These are phyloP conservation scores for Scomber colias DNA, from an alignment of 2,113 vertebrate genomes.

Conservation along the genomic window DNA sequence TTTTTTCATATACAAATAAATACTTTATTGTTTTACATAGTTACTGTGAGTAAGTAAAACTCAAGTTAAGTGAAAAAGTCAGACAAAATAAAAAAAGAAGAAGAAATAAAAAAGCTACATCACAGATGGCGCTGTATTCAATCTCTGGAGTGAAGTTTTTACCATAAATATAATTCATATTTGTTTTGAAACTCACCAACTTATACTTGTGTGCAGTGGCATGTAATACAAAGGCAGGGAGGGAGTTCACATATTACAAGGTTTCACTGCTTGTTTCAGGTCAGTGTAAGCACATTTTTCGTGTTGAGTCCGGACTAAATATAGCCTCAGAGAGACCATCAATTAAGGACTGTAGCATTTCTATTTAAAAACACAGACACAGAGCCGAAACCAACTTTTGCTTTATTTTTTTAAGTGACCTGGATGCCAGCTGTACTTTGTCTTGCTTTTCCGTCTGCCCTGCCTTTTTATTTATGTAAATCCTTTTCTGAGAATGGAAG, in stretches of 20 bases:
- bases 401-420: slow-evolving; percentile 19
- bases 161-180: background rate
- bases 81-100: background rate
- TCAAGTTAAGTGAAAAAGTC: too few relatives aligned
- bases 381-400: slow-evolving; percentile 4
- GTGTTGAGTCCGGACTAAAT: slow-evolving; percentile 66
- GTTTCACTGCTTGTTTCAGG: slow-evolving; percentile 39
- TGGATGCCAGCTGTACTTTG: slow-evolving; percentile 4
- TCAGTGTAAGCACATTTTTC: slow-evolving; percentile 47
- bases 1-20: too few relatives aligned
- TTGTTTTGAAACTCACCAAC: background rate
- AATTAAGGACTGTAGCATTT: slow-evolving; percentile 57
- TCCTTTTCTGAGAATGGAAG: background rate
- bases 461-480: slow-evolving; percentile 66
- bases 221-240: slow-evolving; percentile 15
- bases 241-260: slow-evolving; percentile 32
- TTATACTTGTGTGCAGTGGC: background rate
- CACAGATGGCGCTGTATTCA: background rate
- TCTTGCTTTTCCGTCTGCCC: background rate
- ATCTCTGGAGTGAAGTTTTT: background rate
- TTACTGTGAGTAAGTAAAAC: too few relatives aligned
- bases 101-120: background rate
- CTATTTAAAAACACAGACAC: slow-evolving; percentile 55
- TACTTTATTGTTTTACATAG: too few relatives aligned
- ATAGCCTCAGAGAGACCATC: slow-evolving; percentile 60